phyloP scores from a whole-genome alignment of 2,888 invertebrate genomes.

The Criorhina ranunculi region DNA sequence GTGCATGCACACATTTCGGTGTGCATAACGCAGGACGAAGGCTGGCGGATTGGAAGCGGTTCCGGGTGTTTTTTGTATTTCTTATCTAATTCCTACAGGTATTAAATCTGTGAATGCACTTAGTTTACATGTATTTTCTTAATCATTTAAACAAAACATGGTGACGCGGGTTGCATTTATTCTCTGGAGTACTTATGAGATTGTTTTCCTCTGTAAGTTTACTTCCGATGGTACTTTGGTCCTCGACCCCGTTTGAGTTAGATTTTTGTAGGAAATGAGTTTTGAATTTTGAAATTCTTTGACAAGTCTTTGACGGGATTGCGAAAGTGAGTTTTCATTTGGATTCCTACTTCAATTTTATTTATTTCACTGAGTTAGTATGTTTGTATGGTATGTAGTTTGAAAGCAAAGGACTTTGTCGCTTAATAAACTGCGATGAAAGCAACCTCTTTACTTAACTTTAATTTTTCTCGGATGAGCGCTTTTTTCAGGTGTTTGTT shows the following conservation, averaged over 20 bases:
- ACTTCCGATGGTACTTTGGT: neutral
- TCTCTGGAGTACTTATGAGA: slow-evolving; percentile 34
- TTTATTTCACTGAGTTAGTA: no score
- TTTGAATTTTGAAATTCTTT: no score
- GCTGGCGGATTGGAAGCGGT: neutral
- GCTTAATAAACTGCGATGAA: no score
- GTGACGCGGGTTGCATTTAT: neutral
- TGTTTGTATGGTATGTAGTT: no score
- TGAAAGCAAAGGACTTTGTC: no score
- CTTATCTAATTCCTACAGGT: slow-evolving; percentile 56
- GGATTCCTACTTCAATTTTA: no score
- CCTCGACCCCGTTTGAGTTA: neutral
- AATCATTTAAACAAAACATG: slow-evolving; percentile 37
- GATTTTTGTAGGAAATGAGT: neutral
- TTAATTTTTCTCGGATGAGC: no score
- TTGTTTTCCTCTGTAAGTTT: slow-evolving; percentile 3
- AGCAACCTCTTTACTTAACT: no score
- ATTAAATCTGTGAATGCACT: slow-evolving; percentile 62
- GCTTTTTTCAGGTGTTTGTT: no score
- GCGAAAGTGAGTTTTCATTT: no score
- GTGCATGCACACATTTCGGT: slow-evolving; percentile 7
- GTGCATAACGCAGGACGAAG: neutral
- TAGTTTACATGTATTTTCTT: slow-evolving; percentile 44
- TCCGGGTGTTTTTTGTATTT: neutral
- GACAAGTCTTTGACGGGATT: no score